Base-by-base conservation (phyloP, 2,797 vertebrate species). In the Coendou prehensilis region DNA sequence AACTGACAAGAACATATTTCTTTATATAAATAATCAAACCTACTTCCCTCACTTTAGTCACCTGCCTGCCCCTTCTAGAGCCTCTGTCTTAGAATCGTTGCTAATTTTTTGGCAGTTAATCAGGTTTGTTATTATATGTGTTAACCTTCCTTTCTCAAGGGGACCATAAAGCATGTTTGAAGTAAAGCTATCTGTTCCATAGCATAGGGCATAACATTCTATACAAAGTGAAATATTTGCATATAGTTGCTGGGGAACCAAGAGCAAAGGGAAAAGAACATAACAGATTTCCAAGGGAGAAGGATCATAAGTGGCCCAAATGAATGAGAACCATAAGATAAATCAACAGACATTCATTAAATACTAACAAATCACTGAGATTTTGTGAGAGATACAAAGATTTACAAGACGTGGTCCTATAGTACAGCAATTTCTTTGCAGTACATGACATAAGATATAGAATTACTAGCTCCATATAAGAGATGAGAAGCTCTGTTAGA, bases 191-290 rank as follows among this genome's bases (percentile, higher is more conserved):
- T 75, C 47, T 78, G 2, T 89, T 81, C 63, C 26, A n/a, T 14
- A 54, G 56, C 47, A 52, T 71, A 56, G 78, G 82, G 18, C 22
- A 33, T 9, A 78, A 71, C 45, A 47, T 56, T 84, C 20, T 45
- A 41, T 37, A 14, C 59, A 54, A 78, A 86, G 45, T 30, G 13
- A 93, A 95, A 67, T 91, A 64, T 86, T 93, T 94, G 52, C 52
- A 59, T 88, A 52, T 47, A 67, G 73, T 82, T 91, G 45, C 82
- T 59, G 76, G 81, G 82, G 22, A 82, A 76, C 73, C 45, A 56
- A 83, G 33, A 94, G 59, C 14, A 84, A 92, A 67, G 56, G 15
- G 82, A 91, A 85, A 89, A 85, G 47, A 67, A 28, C 37, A 2
- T 56, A 91, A 67, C 37, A 89, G 11, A 11, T 78, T 87, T 87